A percentile compares a stretch with the other conserved stretches of the same genome.
Conservation (phyloP, 2,113 vertebrate genomes). For the Nansenia antarctica region DNA sequence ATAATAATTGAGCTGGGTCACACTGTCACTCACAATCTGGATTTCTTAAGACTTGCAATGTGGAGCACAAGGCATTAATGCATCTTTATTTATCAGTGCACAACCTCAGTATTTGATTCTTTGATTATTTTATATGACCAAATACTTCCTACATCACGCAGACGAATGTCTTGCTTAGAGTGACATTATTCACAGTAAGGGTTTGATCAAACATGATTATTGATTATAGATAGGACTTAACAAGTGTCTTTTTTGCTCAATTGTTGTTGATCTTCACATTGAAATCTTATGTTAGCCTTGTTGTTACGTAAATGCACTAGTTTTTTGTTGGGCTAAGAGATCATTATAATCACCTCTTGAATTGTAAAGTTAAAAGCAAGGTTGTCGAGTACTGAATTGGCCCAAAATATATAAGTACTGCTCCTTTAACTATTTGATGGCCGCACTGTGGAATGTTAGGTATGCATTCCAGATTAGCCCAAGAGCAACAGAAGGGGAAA, state of each 20-base stretch:
- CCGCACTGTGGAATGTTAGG: constrained; percentile 74
- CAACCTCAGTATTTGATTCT: too few relatives aligned
- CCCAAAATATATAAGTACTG: not conserved
- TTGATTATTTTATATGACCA: too few relatives aligned
- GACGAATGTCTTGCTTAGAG: too few relatives aligned
- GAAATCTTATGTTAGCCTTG: too few relatives aligned
- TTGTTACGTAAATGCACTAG: too few relatives aligned
- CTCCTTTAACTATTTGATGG: constrained; percentile 37
- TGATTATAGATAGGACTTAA: too few relatives aligned
- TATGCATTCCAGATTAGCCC: constrained; percentile 62
- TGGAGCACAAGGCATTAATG: too few relatives aligned
- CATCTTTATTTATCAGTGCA: too few relatives aligned
- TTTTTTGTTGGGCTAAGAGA: not conserved
- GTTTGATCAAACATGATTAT: too few relatives aligned
- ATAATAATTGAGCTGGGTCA: constrained; percentile 23
- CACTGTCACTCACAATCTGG: constrained; percentile 3
- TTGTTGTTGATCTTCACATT: not conserved
- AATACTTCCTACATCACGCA: too few relatives aligned
- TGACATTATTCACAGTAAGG: too few relatives aligned
- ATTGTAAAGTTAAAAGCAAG: not conserved
- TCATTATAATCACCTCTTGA: not conserved
- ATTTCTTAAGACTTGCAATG: too few relatives aligned
- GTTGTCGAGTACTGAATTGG: not conserved
- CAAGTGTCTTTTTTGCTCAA: not conserved
- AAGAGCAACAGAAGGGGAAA: constrained; percentile 26